These are phyloP conservation scores for Tenebrio molitor DNA, from an alignment of 1,140 invertebrate genomes.

Conservation along the genomic window DNA sequence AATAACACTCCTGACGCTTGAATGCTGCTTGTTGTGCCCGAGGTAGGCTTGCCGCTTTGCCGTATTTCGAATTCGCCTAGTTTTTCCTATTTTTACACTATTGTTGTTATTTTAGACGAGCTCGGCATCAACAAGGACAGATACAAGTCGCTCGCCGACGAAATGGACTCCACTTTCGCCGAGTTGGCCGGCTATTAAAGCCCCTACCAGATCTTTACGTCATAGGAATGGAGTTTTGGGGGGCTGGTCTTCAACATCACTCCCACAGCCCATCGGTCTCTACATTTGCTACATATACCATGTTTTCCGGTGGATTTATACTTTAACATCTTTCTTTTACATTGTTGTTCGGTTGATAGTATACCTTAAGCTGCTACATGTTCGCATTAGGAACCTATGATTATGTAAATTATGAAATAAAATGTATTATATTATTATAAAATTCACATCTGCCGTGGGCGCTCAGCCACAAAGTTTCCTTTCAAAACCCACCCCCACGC, in stretches of 20 bases:
- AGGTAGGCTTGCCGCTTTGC: conserved; percentile 9
- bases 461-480: too few species aligned
- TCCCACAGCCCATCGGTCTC: not conserved
- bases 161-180: conserved; percentile 98
- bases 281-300: conserved; percentile 12
- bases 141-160: conserved; percentile 96
- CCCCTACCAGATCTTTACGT: too few species aligned
- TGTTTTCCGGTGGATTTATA: conserved; percentile 30
- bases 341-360: conserved; percentile 36
- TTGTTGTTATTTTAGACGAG: conserved; percentile 83
- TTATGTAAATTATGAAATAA: conserved; percentile 21
- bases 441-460: not conserved
- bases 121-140: conserved; percentile 99
- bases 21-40: not conserved
- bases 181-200: conserved; percentile 90
- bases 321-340: conserved; percentile 30
- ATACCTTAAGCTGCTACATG: conserved; percentile 26
- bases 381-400: conserved; percentile 32
- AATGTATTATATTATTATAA: conserved; percentile 28
- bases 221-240: not conserved
- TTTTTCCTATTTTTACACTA: not conserved
- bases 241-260: not conserved
- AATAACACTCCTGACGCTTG: conserved; percentile 8
- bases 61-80: not conserved
- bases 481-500: too few species aligned